Conservation (phyloP, 2,113 vertebrate genomes). For the Nothoprocta perdicaria region DNA sequence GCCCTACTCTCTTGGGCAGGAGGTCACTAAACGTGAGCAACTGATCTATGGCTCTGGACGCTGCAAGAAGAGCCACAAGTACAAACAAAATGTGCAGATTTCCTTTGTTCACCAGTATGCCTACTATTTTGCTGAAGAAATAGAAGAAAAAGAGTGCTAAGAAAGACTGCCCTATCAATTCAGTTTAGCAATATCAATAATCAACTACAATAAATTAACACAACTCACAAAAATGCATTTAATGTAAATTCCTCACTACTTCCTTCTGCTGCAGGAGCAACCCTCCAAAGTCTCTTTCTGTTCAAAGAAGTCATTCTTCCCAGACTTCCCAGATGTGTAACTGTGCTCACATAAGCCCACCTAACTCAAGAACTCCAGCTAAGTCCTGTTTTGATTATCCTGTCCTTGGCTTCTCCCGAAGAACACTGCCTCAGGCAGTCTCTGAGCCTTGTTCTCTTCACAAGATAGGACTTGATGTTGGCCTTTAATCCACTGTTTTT, state of each 20-base stretch:
- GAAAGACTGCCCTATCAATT: not conserved
- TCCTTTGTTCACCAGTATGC: not conserved
- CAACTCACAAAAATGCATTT: not conserved
- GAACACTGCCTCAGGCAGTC: not conserved
- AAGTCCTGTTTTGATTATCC: not conserved
- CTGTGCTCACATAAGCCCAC: not conserved
- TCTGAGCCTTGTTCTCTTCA: not conserved
- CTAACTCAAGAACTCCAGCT: not conserved
- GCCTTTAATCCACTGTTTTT: not conserved
- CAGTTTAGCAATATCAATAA: not conserved
- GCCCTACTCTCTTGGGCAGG: slow-evolving; percentile 1
- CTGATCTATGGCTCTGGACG: slow-evolving; percentile 46
- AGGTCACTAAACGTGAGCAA: slow-evolving; percentile 40
- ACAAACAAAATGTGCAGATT: not conserved
- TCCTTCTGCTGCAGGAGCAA: not conserved
- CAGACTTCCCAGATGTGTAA: not conserved
- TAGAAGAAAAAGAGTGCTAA: not conserved
- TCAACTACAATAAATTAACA: not conserved
- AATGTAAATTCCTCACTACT: not conserved
- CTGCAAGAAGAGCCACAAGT: not conserved
- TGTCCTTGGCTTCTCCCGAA: not conserved
- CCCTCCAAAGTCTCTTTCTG: not conserved
- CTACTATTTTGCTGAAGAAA: not conserved
- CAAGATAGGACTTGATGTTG: not conserved
- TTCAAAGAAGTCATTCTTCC: not conserved